A percentile compares a stretch with the other conserved stretches of the same genome.
phyloP scores from a whole-genome alignment of 2,888 invertebrate genomes.

The Plagiodera versicolora region DNA sequence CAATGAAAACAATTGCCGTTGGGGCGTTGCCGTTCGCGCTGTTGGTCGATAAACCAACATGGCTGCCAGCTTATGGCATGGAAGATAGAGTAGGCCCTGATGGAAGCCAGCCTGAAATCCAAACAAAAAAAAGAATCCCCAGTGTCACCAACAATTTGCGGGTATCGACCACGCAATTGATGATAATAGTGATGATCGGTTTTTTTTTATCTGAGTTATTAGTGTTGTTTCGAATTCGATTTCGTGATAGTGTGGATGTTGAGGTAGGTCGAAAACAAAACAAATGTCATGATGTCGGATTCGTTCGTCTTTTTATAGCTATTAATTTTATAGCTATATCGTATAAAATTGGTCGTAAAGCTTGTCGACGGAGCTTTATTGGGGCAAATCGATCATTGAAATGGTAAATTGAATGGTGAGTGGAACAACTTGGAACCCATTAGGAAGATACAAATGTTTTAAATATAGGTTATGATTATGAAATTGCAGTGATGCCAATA shows the following conservation, averaged over 20 bases:
- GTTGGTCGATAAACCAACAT: slow-evolving; percentile 55
- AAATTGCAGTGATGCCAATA: too few species aligned
- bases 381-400: too few species aligned
- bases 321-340: too few species aligned
- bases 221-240: slow-evolving; percentile 22
- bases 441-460: too few species aligned
- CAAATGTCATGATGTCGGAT: slow-evolving; percentile 21
- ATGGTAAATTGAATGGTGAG: too few species aligned
- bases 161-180: slow-evolving; percentile 35
- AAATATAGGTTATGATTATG: too few species aligned
- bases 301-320: background rate
- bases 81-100: too few species aligned
- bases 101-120: slow-evolving; percentile 44
- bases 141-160: slow-evolving; percentile 49
- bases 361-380: too few species aligned
- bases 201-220: slow-evolving; percentile 22
- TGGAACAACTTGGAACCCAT: too few species aligned
- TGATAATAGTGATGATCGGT: slow-evolving; percentile 31
- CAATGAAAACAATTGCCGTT: slow-evolving; percentile 39
- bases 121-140: slow-evolving; percentile 45
- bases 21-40: slow-evolving; percentile 51
- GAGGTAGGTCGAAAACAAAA: slow-evolving; percentile 41
- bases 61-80: slow-evolving; percentile 50
- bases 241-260: slow-evolving; percentile 20
- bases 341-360: too few species aligned